A percentile compares a stretch with the other conserved stretches of the same genome.
Evolutionary conservation across 2,797 vertebrate species (phyloP).

Genomic region (Micropoecilia bifurca): DNA sequence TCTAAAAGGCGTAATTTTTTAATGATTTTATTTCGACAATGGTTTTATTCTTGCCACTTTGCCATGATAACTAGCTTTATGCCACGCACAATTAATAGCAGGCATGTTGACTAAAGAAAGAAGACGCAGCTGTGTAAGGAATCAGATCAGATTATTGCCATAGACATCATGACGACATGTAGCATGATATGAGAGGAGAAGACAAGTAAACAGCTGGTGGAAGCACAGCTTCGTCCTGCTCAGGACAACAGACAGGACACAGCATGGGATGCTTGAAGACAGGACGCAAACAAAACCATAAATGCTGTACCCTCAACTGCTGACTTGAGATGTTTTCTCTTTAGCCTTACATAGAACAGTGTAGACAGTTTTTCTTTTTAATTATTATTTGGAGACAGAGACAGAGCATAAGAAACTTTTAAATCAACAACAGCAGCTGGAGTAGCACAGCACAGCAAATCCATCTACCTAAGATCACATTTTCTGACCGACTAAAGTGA

Average conservation of each 20-base stretch:
- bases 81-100: not conserved
- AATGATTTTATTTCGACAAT: not conserved
- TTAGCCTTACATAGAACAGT: not conserved
- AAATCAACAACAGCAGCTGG: not conserved
- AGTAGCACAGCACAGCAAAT: not conserved
- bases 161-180: not conserved
- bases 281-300: slow-evolving; percentile 8
- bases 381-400: not conserved
- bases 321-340: slow-evolving; percentile 8
- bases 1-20: not conserved
- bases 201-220: slow-evolving; percentile 21
- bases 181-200: not conserved
- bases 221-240: not conserved
- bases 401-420: not conserved
- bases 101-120: not conserved
- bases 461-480: not conserved
- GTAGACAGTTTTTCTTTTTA: not conserved
- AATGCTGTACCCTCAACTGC: not conserved
- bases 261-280: slow-evolving; percentile 7
- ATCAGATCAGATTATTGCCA: not conserved
- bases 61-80: not conserved
- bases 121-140: not conserved
- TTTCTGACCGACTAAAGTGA: not conserved
- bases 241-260: not conserved
- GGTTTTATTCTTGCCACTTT: not conserved